phyloP scores from a whole-genome alignment of 2,113 vertebrate genomes.

The Ciconia boyciana region DNA sequence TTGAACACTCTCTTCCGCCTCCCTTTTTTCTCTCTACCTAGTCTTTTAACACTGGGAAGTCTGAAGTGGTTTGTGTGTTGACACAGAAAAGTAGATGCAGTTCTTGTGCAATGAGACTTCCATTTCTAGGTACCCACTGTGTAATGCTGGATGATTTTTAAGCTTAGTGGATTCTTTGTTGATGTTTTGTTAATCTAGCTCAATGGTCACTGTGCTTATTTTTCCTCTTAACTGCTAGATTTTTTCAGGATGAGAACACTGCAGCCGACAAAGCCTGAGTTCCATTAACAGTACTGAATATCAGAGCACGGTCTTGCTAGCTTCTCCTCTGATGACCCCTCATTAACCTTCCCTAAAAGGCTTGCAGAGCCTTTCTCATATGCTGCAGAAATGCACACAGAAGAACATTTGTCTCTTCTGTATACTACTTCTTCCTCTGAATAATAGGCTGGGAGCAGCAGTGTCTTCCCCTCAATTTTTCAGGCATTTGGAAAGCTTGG shows the following conservation, averaged over 20 bases:
- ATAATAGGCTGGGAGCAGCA: conserved; percentile 3
- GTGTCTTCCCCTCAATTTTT: background rate
- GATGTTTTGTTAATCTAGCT: conserved; percentile 28
- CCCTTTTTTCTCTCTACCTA: background rate
- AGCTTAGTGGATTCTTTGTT: conserved; percentile 44
- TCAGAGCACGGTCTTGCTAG: conserved; percentile 2
- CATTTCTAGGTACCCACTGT: background rate
- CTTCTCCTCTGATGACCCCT: conserved; percentile 56
- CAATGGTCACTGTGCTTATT: conserved; percentile 20
- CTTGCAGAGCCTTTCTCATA: conserved; percentile 34
- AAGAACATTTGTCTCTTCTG: conserved; percentile 52
- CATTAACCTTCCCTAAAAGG: conserved; percentile 46
- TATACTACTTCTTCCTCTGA: conserved; percentile 2
- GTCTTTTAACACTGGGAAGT: background rate
- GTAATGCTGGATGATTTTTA: background rate
- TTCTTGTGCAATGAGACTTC: background rate
- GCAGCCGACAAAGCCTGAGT: conserved; percentile 20
- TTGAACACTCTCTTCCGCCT: background rate
- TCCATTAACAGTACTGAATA: conserved; percentile 36
- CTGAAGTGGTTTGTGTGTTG: background rate
- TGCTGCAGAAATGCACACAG: conserved; percentile 45
- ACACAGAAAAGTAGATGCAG: background rate
- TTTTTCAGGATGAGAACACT: conserved; percentile 63
- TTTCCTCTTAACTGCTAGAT: conserved; percentile 19
- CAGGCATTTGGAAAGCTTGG: background rate